Evolutionary conservation across 2,113 vertebrate species (phyloP).

Genomic region (Epinephelus fuscoguttatus): DNA sequence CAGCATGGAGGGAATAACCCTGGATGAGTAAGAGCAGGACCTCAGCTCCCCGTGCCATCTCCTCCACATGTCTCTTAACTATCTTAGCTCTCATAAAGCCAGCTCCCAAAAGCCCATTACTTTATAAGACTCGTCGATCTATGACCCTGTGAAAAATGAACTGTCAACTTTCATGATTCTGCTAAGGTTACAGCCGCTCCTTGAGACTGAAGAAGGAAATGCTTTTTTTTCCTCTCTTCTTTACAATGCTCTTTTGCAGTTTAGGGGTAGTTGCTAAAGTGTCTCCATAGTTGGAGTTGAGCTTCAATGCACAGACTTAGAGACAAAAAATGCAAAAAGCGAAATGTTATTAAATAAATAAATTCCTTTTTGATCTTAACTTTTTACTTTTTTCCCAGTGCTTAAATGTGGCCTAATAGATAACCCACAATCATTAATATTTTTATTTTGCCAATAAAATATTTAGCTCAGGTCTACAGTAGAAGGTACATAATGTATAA

Average conservation of each 20-base stretch:
- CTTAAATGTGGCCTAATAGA: not conserved
- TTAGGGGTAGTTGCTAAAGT: slow-evolving; percentile 58
- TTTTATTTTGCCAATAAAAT: not conserved
- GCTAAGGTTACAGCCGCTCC: slow-evolving; percentile 86
- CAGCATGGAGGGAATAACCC: slow-evolving; percentile 83
- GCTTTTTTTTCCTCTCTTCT: slow-evolving; percentile 46
- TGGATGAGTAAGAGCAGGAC: slow-evolving; percentile 83
- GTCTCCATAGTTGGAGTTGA: slow-evolving; percentile 39
- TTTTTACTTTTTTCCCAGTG: not conserved
- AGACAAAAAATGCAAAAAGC: slow-evolving; percentile 4
- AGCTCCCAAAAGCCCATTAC: slow-evolving; percentile 89
- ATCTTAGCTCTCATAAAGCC: slow-evolving; percentile 88
- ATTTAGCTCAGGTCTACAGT: slow-evolving; percentile 11
- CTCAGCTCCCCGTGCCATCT: slow-evolving; percentile 83
- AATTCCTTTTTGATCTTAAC: too few species aligned
- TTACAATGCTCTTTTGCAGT: slow-evolving; percentile 75
- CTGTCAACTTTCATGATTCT: slow-evolving; percentile 89
- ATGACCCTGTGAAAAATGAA: slow-evolving; percentile 89
- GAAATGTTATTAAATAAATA: slow-evolving; percentile 1
- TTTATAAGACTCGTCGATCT: slow-evolving; percentile 87
- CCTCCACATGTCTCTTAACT: slow-evolving; percentile 88
- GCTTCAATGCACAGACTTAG: slow-evolving; percentile 20
- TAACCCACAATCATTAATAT: not conserved
- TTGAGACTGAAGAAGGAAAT: slow-evolving; percentile 78
- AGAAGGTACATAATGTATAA: not conserved